phyloP scores from a whole-genome alignment of 2,113 vertebrate genomes.

The Anser cygnoides region DNA sequence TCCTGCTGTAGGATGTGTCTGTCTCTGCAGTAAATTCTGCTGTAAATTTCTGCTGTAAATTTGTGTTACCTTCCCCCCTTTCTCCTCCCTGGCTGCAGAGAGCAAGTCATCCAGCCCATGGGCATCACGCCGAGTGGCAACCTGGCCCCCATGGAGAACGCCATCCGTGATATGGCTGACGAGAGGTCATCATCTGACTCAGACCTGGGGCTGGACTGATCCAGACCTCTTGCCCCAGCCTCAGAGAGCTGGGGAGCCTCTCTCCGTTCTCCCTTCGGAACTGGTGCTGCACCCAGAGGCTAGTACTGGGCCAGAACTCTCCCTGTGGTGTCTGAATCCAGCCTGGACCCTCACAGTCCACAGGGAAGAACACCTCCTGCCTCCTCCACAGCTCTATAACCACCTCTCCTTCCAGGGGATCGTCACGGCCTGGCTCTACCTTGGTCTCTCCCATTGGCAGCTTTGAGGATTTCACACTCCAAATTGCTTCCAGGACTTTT shows the following conservation, averaged over 20 bases:
- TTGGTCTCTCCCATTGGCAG: not conserved
- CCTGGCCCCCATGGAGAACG: slow-evolving; percentile 83
- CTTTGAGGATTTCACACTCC: not conserved
- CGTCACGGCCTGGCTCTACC: not conserved
- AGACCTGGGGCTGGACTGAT: slow-evolving; percentile 81
- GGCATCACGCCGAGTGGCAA: slow-evolving; percentile 85
- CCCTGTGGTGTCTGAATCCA: not conserved
- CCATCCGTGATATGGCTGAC: slow-evolving; percentile 73
- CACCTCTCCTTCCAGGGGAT: not conserved
- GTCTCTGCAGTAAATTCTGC: not conserved
- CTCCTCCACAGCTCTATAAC: slow-evolving; percentile 1
- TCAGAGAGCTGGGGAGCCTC: not conserved
- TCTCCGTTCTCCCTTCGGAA: not conserved
- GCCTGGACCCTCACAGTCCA: not conserved
- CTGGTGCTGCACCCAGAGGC: slow-evolving; percentile 56
- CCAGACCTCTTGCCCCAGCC: not conserved
- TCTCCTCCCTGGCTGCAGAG: slow-evolving; percentile 65
- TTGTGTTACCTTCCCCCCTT: not conserved
- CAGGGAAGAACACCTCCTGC: not conserved
- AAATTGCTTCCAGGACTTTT: slow-evolving; percentile 6
- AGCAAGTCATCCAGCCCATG: slow-evolving; percentile 90
- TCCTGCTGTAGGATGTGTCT: rapidly evolving
- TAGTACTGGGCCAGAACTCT: not conserved
- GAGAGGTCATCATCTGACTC: slow-evolving; percentile 77
- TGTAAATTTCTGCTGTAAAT: not conserved